Base-by-base conservation (phyloP, 2,888 invertebrate genomes). In the Melanostoma mellinum region DNA sequence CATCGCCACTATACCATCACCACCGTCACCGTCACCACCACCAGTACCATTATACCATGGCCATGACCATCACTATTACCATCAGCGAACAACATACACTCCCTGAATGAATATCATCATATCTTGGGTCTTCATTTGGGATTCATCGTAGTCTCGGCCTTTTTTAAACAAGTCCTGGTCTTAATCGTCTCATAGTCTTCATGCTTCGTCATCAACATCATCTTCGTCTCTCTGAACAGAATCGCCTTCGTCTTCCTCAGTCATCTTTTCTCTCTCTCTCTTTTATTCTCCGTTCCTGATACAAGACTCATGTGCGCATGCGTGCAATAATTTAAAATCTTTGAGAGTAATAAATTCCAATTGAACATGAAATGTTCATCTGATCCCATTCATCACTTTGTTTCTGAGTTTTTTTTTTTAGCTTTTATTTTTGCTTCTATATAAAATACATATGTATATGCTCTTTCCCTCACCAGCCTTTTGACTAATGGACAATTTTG, bases 311-410 rank as follows among this genome's bases (percentile, higher is more conserved):
- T 78, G 78, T 78, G 82, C 78, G 69, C 82, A 84, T 84, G 78
- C 73, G 82, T 84, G 82, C 82, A 84, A 84, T 84, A 84, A 84
- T 74, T 78, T 85, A 78, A 82, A 85, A 84, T 78, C 74, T 61
- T 72, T 75, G 68, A 78, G 78, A 60, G 82, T 75, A 85, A 85
- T 85, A 85, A 85, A 85, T 85, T 82, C 82, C 82, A 85, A 85
- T 74, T 82, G 82, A 82, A 85, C 85, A 85, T 82, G 78, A 85
- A 84, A 85, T 78, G 82, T 82, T 82, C 85, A 85, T 85, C 85
- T 78, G 78, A 85, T 85, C 74, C 85, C 82, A 82, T 85, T 85
- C 82, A 85, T 85, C 85, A 85, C 78, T 85, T 75, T 40, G 75
- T 69, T 76, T 56, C 35, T 53, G 20, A 20, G 20, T 20, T 20